phyloP scores from a whole-genome alignment of 2,113 vertebrate species.

The Xerus inauris region DNA sequence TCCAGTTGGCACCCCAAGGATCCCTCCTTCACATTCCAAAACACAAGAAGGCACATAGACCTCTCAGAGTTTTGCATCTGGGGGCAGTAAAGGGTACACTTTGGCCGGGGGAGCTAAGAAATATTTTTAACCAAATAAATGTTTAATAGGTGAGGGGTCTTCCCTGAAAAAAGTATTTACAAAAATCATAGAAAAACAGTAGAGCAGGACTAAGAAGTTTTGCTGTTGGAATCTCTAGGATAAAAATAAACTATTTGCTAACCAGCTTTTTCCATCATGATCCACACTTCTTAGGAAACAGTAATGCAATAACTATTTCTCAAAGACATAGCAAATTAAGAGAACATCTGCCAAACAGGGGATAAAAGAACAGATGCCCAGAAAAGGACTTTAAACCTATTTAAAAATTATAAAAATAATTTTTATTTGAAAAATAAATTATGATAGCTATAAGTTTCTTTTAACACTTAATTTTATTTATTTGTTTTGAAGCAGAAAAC shows the following conservation, averaged over 20 bases:
- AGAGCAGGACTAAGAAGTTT: background rate
- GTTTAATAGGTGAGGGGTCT: background rate
- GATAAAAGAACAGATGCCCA: conserved; percentile 19
- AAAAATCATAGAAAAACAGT: background rate
- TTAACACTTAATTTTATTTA: conserved; percentile 23
- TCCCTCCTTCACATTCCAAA: background rate
- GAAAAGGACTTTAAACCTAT: conserved; percentile 22
- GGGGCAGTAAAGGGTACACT: background rate
- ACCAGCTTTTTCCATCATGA: conserved; percentile 34
- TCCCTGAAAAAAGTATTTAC: background rate
- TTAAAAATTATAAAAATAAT: conserved; percentile 13
- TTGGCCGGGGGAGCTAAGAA: conserved; percentile 4
- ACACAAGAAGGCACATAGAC: background rate
- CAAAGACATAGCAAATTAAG: conserved; percentile 38
- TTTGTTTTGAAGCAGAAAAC: conserved; percentile 40
- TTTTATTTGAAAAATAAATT: conserved; percentile 42
- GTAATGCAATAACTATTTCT: conserved; percentile 51
- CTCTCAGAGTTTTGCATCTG: background rate
- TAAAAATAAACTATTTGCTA: conserved; percentile 54
- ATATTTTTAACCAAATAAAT: background rate
- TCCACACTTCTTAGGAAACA: conserved; percentile 23
- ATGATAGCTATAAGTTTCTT: background rate
- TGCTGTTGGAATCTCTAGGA: background rate
- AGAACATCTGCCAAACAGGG: background rate
- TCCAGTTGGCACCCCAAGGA: background rate